These are phyloP conservation scores for Parasteatoda lunata DNA, from an alignment of 2,888 invertebrate species.

Conservation along the genomic window DNA sequence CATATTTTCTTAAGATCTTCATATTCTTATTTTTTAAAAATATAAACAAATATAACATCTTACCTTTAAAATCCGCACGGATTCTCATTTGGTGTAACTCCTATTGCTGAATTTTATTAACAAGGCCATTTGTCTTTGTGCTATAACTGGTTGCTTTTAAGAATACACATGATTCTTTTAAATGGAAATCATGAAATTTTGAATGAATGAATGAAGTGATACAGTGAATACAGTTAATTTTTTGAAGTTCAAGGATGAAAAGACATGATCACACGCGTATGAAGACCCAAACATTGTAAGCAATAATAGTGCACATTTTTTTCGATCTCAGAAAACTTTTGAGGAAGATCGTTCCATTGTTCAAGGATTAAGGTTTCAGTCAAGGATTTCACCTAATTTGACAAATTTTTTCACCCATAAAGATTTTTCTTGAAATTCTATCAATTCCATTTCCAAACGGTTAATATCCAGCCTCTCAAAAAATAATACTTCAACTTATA, in stretches of 20 bases:
- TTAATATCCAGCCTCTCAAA: neutral
- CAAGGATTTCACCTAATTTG: conserved; percentile 3
- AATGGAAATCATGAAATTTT: too few relatives aligned
- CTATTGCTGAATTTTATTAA: neutral
- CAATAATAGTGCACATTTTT: neutral
- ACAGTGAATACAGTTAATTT: too few relatives aligned
- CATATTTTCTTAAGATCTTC: too few relatives aligned
- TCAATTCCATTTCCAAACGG: neutral
- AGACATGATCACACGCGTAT: neutral
- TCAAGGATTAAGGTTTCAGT: neutral
- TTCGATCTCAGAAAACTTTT: neutral
- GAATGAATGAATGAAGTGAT: too few relatives aligned
- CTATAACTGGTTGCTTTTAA: neutral
- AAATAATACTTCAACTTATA: neutral
- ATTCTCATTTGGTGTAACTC: neutral
- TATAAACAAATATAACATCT: too few relatives aligned
- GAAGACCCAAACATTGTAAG: neutral
- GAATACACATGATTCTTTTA: neutral
- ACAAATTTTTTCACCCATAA: neutral
- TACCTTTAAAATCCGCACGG: neutral
- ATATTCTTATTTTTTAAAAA: too few relatives aligned
- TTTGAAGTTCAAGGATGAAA: neutral
- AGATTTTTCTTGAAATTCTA: neutral
- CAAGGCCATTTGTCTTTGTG: neutral
- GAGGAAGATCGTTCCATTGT: neutral